Conservation (phyloP, 2,797 vertebrate species). For the Aselliscus stoliczkanus region DNA sequence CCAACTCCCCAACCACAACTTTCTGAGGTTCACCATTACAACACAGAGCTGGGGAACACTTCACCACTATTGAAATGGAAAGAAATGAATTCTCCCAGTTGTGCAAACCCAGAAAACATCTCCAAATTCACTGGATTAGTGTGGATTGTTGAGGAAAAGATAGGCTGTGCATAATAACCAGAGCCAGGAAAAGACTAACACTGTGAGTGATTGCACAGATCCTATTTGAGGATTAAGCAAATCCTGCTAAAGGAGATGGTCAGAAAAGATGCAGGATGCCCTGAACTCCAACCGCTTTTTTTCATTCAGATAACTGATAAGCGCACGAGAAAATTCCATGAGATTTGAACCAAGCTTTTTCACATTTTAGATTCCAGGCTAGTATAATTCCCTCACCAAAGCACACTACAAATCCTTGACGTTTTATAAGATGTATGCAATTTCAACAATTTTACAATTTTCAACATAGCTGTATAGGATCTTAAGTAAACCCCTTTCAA, state of each 20-base stretch:
- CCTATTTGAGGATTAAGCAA: background rate
- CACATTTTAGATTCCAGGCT: constrained; percentile 29
- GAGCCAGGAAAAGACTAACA: background rate
- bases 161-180: background rate
- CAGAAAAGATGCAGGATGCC: background rate
- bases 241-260: background rate
- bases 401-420: constrained; percentile 36
- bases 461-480: constrained; percentile 47
- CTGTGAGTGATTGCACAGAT: background rate
- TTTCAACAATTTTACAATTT: constrained; percentile 68
- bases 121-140: background rate
- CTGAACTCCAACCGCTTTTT: background rate
- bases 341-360: constrained; percentile 28
- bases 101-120: background rate
- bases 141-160: background rate
- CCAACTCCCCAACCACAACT: background rate
- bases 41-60: background rate
- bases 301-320: background rate
- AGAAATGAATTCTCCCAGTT: background rate
- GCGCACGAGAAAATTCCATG: background rate
- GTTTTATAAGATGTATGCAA: constrained; percentile 72
- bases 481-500: constrained; percentile 65
- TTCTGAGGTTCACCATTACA: background rate
- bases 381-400: constrained; percentile 3
- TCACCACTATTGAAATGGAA: background rate